These are phyloP conservation scores for Bedellia somnulentella DNA, from an alignment of 2,888 invertebrate species.

Conservation along the genomic window DNA sequence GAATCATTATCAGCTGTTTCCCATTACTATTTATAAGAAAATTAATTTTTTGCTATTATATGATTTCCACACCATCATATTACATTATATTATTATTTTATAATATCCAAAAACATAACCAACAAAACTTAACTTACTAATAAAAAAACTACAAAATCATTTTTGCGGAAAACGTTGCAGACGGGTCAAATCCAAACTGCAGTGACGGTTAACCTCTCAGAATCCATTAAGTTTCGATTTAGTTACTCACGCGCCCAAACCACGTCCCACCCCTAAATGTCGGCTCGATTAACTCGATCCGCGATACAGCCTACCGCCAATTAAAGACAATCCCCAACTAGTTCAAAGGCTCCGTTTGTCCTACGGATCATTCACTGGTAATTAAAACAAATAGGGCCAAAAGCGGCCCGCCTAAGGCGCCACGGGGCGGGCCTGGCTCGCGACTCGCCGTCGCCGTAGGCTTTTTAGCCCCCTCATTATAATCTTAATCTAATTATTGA, in stretches of 20 bases:
- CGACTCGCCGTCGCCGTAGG: conserved; percentile 47
- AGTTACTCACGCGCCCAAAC: conserved; percentile 4
- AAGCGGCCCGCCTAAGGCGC: conserved; percentile 50
- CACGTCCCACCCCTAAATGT: conserved; percentile 5
- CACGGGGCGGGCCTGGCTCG: conserved; percentile 38
- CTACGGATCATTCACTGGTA: conserved; percentile 48
- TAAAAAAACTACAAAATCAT: too few species aligned
- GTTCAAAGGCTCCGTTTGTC: conserved; percentile 43
- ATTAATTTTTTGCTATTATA: too few species aligned
- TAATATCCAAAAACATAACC: too few species aligned
- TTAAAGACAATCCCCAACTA: conserved; percentile 48
- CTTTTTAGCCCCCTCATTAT: conserved; percentile 47
- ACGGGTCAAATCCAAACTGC: too few species aligned
- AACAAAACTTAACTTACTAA: too few species aligned
- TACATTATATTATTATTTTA: too few species aligned
- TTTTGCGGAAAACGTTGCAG: too few species aligned
- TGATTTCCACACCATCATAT: too few species aligned
- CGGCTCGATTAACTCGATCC: conserved; percentile 19
- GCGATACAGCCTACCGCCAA: conserved; percentile 39
- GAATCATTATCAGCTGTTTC: too few species aligned
- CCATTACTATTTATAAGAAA: too few species aligned
- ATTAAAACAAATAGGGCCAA: conserved; percentile 62
- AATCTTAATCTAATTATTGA: conserved; percentile 60
- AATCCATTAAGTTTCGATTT: conserved; percentile 3
- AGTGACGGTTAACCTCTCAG: conserved; percentile 2